phyloP scores from a whole-genome alignment of 2,113 vertebrate genomes.

The Chionodraco myersi region DNA sequence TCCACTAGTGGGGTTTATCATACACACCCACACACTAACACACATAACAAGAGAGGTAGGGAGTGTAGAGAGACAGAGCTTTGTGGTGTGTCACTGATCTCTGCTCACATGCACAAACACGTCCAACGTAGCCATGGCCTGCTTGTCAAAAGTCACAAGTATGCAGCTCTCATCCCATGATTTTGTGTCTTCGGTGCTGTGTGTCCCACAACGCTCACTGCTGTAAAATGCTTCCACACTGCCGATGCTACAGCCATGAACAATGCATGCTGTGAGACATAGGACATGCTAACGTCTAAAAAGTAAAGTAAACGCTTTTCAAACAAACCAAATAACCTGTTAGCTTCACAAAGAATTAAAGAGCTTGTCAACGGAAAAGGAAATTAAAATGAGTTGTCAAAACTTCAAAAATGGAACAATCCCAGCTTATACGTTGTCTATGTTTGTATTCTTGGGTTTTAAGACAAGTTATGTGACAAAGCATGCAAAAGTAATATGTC shows the following conservation, averaged over 20 bases:
- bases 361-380: neutral
- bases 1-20: constrained; percentile 78
- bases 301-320: neutral
- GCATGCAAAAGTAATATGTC: neutral
- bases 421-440: neutral
- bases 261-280: neutral
- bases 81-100: constrained; percentile 79
- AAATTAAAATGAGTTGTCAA: neutral
- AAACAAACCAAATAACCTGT: neutral
- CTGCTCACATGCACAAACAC: constrained; percentile 77
- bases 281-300: neutral
- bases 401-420: neutral
- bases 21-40: constrained; percentile 64
- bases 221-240: constrained; percentile 12
- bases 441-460: neutral
- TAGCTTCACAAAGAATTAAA: neutral
- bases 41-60: constrained; percentile 33
- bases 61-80: constrained; percentile 58
- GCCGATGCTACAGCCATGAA: constrained; percentile 8
- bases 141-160: constrained; percentile 81
- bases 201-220: constrained; percentile 16
- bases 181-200: constrained; percentile 40
- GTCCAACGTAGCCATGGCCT: constrained; percentile 69
- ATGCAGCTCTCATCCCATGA: constrained; percentile 67
- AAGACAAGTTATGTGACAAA: neutral